Conservation (phyloP, 2,113 vertebrate genomes). For the Trogon melanurus region DNA sequence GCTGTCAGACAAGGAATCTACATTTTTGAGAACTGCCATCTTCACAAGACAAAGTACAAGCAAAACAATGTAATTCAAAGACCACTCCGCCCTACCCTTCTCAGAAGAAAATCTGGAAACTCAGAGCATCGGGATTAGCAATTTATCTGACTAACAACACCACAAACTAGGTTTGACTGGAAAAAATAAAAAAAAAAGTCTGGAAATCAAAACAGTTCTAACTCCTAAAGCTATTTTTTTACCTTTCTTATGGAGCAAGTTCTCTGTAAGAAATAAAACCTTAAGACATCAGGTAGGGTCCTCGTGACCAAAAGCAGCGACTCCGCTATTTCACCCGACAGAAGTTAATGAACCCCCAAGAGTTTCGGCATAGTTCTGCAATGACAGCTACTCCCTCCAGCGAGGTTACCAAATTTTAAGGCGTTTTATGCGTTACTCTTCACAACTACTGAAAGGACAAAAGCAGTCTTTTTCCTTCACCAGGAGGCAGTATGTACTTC, state of each 20-base stretch:
- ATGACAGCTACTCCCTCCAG: background rate
- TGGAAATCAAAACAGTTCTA: background rate
- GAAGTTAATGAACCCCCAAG: background rate
- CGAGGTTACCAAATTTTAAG: rapidly evolving
- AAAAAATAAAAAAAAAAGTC: background rate
- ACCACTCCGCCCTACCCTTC: background rate
- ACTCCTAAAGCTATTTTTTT: background rate
- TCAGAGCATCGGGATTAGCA: background rate
- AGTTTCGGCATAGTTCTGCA: background rate
- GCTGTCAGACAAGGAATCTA: background rate
- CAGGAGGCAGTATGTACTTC: rapidly evolving
- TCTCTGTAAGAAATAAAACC: background rate
- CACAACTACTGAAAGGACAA: background rate
- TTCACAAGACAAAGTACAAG: background rate
- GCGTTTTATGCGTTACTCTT: background rate
- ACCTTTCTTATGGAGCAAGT: background rate
- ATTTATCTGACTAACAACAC: rapidly evolving
- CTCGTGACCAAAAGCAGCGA: rapidly evolving
- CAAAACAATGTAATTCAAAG: background rate
- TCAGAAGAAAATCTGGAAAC: background rate
- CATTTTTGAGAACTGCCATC: background rate
- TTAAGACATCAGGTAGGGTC: background rate
- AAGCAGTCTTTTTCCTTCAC: background rate
- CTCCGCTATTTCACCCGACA: background rate
- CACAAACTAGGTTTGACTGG: background rate